Percentiles rank a stretch among this genome's conserved stretches.
Conservation (phyloP, 53 echinoderm and acorn worm species). For the Echinarachnius parma region DNA sequence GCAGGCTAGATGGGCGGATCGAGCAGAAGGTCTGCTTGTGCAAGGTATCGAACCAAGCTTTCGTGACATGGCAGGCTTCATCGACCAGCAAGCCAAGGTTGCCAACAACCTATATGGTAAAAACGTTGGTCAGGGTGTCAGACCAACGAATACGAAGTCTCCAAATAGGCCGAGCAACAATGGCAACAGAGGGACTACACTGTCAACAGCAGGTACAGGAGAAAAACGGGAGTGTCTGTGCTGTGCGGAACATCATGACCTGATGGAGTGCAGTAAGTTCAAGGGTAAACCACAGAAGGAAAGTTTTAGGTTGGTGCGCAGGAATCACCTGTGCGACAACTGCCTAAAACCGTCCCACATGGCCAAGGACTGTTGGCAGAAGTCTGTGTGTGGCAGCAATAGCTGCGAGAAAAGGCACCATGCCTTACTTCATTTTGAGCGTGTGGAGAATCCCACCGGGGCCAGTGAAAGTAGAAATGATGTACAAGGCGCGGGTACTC, state of each 20-base stretch:
- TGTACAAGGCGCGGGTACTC: neutral
- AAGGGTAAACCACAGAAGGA: conserved; percentile 14
- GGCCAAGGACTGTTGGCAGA: conserved; percentile 34
- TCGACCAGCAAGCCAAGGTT: conserved; percentile 19
- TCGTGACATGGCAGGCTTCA: conserved; percentile 39
- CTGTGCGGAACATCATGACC: conserved; percentile 18
- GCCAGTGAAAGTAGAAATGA: neutral
- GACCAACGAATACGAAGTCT: neutral
- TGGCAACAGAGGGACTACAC: no score
- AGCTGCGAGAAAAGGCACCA: conserved; percentile 57
- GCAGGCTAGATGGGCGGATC: conserved; percentile 50
- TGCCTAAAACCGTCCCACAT: conserved; percentile 44
- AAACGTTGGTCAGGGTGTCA: conserved; percentile 7
- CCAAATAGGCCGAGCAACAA: no score
- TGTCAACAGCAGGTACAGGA: no score
- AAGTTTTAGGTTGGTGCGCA: conserved; percentile 24
- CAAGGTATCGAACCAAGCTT: conserved; percentile 26
- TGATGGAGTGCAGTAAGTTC: conserved; percentile 37
- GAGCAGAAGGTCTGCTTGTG: conserved; percentile 26
- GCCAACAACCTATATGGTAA: conserved; percentile 38
- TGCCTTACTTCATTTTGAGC: conserved; percentile 38
- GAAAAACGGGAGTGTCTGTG: neutral
- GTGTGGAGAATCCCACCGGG: neutral
- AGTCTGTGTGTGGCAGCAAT: conserved; percentile 16
- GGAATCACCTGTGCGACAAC: conserved; percentile 46